These are phyloP conservation scores for Melopsittacus undulatus DNA, from an alignment of 2,797 vertebrate genomes.

Conservation along the genomic window DNA sequence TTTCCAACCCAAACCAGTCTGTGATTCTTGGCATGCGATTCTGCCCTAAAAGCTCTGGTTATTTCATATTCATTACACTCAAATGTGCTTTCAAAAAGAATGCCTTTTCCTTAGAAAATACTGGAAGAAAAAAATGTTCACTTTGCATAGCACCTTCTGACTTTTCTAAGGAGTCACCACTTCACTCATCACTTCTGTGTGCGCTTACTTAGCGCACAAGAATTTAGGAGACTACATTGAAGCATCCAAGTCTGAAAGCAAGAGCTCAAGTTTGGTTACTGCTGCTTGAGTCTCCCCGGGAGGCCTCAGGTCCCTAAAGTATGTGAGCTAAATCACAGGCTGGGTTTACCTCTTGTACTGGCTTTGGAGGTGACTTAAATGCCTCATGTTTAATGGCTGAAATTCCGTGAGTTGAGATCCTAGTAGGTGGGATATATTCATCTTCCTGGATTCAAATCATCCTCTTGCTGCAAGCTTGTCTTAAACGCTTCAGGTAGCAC, in stretches of 20 bases:
- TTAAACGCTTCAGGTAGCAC: not conserved
- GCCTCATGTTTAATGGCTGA: not conserved
- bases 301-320: not conserved
- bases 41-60: not conserved
- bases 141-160: not conserved
- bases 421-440: not conserved
- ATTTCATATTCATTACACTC: not conserved
- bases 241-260: not conserved
- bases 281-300: not conserved
- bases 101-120: not conserved
- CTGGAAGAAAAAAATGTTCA: not conserved
- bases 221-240: not conserved
- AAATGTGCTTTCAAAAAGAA: not conserved
- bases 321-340: not conserved
- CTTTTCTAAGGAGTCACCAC: not conserved
- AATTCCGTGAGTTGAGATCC: not conserved
- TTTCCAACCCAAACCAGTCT: not conserved
- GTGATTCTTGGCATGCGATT: not conserved
- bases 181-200: not conserved
- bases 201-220: not conserved
- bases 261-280: not conserved
- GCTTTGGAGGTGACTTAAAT: constrained; percentile 3
- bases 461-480: not conserved
- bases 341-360: not conserved
- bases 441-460: constrained; percentile 9